These are phyloP conservation scores for Sialis lutaria DNA, from an alignment of 2,888 invertebrate species.

Conservation along the genomic window DNA sequence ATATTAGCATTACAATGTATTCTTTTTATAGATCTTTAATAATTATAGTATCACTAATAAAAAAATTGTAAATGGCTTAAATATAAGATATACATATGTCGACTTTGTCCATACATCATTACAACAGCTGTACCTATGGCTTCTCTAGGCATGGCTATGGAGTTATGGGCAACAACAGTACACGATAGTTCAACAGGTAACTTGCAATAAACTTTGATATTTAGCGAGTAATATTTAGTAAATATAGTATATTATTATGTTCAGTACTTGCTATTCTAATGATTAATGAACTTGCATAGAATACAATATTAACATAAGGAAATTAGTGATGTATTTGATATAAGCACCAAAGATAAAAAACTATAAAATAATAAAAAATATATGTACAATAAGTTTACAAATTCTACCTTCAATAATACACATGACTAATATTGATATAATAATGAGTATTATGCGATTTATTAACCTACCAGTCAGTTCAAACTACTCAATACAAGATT, in stretches of 20 bases:
- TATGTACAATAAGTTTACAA: no score
- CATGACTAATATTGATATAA: no score
- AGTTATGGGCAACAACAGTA: conserved; percentile 14
- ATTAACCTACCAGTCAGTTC: no score
- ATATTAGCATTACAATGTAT: no score
- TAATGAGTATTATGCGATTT: not conserved
- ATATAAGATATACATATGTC: conserved; percentile 3
- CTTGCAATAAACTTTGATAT: conserved; percentile 9
- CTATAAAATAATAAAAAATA: no score
- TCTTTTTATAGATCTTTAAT: no score
- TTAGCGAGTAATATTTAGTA: conserved; percentile 10
- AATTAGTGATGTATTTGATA: no score
- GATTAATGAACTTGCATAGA: conserved; percentile 21
- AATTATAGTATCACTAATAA: no score
- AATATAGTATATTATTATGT: conserved; percentile 6
- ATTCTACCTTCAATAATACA: no score
- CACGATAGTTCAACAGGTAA: conserved; percentile 4
- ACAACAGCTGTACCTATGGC: conserved; percentile 25
- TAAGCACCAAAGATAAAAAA: no score
- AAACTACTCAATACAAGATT: no score
- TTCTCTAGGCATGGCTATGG: conserved; percentile 12
- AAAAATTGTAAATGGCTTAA: not conserved
- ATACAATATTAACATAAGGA: no score
- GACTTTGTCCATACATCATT: conserved; percentile 24
- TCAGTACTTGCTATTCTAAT: conserved; percentile 26